phyloP scores from a whole-genome alignment of 2,113 vertebrate genomes.

The Brachypodius melanocephalos region DNA sequence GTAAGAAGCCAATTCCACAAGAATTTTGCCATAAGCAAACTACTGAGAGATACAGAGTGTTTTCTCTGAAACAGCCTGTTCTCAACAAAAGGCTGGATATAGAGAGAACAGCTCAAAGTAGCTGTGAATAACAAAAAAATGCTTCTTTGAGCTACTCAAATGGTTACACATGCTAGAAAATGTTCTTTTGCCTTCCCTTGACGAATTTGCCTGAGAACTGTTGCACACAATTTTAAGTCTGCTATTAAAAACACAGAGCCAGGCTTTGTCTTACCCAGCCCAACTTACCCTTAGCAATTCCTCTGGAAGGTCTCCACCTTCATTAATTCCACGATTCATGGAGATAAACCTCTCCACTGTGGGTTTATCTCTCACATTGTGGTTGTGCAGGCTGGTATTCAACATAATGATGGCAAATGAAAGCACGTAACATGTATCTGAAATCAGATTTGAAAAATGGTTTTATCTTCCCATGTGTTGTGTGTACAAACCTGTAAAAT shows the following conservation, averaged over 20 bases:
- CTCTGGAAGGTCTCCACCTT: conserved; percentile 95
- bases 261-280: neutral
- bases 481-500: neutral
- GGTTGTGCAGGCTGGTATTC: conserved; percentile 97
- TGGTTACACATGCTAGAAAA: neutral
- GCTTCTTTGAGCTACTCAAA: neutral
- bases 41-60: neutral
- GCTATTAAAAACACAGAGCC: neutral
- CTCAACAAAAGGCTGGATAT: neutral
- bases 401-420: conserved; percentile 98
- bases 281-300: conserved; percentile 89
- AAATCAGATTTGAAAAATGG: neutral
- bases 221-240: neutral
- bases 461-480: neutral
- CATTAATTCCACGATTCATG: conserved; percentile 98
- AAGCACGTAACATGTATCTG: conserved; percentile 96
- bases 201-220: neutral
- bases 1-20: neutral
- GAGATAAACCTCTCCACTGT: conserved; percentile 93
- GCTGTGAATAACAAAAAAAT: neutral
- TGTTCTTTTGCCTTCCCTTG: neutral
- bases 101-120: neutral
- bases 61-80: neutral
- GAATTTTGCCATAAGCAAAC: neutral
- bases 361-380: conserved; percentile 96